Percentiles rank a stretch among this genome's conserved stretches.
Evolutionary conservation across 2,113 vertebrate species (phyloP).

Genomic region (Protobothrops mucrosquamatus): DNA sequence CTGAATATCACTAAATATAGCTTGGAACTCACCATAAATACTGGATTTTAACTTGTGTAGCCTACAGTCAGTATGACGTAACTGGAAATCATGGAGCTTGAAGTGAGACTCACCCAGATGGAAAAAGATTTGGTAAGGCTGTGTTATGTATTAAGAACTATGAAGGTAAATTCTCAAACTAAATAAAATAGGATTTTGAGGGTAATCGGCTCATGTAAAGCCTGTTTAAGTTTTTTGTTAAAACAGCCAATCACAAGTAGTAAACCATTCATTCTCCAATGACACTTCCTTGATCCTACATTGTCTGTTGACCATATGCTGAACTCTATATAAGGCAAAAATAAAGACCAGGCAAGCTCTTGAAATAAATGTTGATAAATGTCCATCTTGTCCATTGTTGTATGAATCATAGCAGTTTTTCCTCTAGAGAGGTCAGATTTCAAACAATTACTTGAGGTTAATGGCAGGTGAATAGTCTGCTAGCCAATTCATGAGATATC

Average conservation of each 20-base stretch:
- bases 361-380: background rate
- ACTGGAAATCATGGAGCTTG: background rate
- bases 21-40: background rate
- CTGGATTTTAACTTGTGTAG: background rate
- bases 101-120: background rate
- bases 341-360: slow-evolving; percentile 12
- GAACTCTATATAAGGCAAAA: slow-evolving; percentile 24
- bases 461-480: background rate
- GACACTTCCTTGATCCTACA: background rate
- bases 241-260: background rate
- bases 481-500: background rate
- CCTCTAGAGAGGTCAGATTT: slow-evolving; percentile 9
- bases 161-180: background rate
- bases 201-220: background rate
- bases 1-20: background rate
- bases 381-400: background rate
- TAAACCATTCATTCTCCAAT: background rate
- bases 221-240: background rate
- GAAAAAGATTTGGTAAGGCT: background rate
- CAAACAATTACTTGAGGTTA: background rate
- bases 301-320: background rate
- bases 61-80: background rate
- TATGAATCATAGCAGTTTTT: background rate
- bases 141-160: background rate
- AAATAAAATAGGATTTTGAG: background rate